Base-by-base conservation (phyloP, 2,797 vertebrate genomes). In the Forpus xanthops region DNA sequence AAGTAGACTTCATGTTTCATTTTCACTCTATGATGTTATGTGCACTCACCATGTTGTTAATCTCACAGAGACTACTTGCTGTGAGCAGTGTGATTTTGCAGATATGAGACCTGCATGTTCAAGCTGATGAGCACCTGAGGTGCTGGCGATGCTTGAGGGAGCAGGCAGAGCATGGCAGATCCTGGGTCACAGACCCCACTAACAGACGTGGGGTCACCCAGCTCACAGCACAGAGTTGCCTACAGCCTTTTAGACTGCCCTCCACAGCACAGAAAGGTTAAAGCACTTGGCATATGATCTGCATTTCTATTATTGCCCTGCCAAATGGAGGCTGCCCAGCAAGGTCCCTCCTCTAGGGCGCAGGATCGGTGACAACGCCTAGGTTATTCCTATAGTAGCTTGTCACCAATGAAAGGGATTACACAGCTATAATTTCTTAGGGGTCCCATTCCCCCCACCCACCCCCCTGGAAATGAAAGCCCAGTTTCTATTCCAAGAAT, bases 11-110 rank as follows among this genome's bases (percentile, higher is more conserved):
- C 14, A 1, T 9, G 24, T 42, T 53, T 68, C 39, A 8, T 37
- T 77, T 21, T 25, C n/a, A 5, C 19, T 64, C 10, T 8, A 3
- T 4, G 12, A n/a, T 1, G 1, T 23, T 33, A 1, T 2, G 5
- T 0, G 0, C 39, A 6, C n/a, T 41, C 37, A 30, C 28, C 19
- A 7, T 16, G 31, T 6, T 41, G 15, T 42, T 33, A 37, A 19
- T 33, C 47, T 64, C 79, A 41, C 5, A 18, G n/a, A 64, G 16
- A 6, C 20, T 49, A 16, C 33, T 52, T 53, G 19, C 58, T 58
- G 39, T 3, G 35, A 60, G 56, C 83, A 64, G 31, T 2, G 12
- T 61, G 21, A 11, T 49, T 49, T 47, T n/a, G 28, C n/a, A 47
- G n/a, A 4, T 4, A 4, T 8, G 41, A 21, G 4, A 14, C 4